A percentile compares a stretch with the other conserved stretches of the same genome.
phyloP scores from a whole-genome alignment of 1,140 invertebrate genomes.

The Neuroterus valhalla region DNA sequence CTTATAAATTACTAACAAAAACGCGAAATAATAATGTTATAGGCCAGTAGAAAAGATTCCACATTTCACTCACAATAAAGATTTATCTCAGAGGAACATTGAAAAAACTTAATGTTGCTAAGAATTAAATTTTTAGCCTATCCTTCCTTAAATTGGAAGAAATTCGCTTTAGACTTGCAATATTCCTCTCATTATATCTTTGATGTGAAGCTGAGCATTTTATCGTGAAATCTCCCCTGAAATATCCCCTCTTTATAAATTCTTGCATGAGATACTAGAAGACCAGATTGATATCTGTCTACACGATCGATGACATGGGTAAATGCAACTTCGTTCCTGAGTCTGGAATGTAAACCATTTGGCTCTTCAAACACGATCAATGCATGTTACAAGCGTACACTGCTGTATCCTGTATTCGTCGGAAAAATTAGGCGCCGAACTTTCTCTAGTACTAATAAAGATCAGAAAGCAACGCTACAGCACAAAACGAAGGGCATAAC shows the following conservation, averaged over 20 bases:
- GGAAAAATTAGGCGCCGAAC: not conserved
- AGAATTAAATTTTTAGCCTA: too few relatives aligned
- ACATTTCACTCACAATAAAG: too few relatives aligned
- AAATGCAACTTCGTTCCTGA: conserved; percentile 54
- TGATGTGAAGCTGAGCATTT: not conserved
- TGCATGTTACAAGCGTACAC: conserved; percentile 33
- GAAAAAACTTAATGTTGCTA: not conserved
- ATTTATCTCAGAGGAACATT: not conserved
- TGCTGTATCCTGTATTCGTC: conserved; percentile 29
- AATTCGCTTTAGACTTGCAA: not conserved
- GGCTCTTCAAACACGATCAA: conserved; percentile 41
- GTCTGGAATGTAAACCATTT: conserved; percentile 60
- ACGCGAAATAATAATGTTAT: too few relatives aligned
- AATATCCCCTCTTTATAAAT: not conserved
- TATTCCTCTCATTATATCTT: not conserved
- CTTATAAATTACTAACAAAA: conserved; percentile 25
- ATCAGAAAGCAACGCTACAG: too few relatives aligned
- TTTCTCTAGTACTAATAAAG: too few relatives aligned
- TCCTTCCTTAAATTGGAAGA: not conserved
- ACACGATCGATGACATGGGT: conserved; percentile 37
- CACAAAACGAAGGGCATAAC: too few relatives aligned
- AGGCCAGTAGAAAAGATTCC: too few relatives aligned
- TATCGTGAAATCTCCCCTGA: not conserved
- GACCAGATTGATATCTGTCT: conserved; percentile 16
- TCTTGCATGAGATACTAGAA: not conserved